Evolutionary conservation across 2,113 vertebrate species (phyloP).

Genomic region (Pollachius pollachius): DNA sequence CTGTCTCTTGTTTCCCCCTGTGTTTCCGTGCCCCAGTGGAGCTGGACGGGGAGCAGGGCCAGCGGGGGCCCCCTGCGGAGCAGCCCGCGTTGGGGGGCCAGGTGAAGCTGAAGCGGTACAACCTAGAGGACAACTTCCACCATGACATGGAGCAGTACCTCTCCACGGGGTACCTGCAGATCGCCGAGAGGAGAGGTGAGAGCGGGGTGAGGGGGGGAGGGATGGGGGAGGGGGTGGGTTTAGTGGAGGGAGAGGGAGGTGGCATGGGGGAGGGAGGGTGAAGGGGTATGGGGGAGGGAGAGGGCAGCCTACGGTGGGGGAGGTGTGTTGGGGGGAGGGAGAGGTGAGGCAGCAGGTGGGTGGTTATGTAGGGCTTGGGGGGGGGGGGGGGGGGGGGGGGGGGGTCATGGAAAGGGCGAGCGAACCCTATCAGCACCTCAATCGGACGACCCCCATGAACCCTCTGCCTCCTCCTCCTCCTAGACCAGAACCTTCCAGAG

Average conservation of each 20-base stretch:
- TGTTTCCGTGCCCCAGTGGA: constrained; percentile 74
- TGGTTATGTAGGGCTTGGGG: too few species aligned
- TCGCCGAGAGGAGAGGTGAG: constrained; percentile 91
- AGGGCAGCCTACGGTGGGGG: too few species aligned
- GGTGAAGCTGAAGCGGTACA: constrained; percentile 91
- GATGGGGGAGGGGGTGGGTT: not conserved
- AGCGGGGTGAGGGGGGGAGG: not conserved
- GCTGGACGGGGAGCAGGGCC: constrained; percentile 83
- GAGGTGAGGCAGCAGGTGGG: too few species aligned
- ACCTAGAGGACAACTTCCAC: constrained; percentile 97
- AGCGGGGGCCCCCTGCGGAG: constrained; percentile 85
- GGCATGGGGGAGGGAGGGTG: too few species aligned
- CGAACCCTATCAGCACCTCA: too few species aligned
- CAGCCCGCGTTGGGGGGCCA: constrained; percentile 76
- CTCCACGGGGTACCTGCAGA: constrained; percentile 93
- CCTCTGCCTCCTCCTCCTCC: too few species aligned
- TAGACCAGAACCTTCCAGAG: too few species aligned
- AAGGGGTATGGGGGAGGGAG: too few species aligned
- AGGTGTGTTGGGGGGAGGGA: too few species aligned
- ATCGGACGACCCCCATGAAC: too few species aligned
- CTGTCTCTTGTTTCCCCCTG: not conserved
- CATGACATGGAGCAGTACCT: constrained; percentile 99
- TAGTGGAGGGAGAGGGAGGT: not conserved
- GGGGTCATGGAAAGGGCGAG: too few species aligned
- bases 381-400: too few species aligned